Conservation (phyloP, 2,888 invertebrate genomes). For the Mythimna vitellina region DNA sequence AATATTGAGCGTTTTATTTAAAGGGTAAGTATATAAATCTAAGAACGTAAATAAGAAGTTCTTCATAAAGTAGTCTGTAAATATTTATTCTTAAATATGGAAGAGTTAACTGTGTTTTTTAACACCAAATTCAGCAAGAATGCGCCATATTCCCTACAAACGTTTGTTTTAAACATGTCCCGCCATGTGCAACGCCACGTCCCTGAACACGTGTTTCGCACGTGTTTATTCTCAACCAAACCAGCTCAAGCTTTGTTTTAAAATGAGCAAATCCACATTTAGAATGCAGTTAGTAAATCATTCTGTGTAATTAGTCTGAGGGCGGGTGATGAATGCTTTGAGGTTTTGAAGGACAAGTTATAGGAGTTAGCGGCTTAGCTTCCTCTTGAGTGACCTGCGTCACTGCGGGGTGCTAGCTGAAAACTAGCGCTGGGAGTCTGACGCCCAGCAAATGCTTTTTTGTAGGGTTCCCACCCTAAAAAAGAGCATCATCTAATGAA, state of each 20-base stretch:
- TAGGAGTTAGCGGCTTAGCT: constrained; percentile 1
- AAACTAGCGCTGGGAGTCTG: no score
- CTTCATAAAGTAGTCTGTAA: no score
- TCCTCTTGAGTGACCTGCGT: neutral
- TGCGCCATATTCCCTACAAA: constrained; percentile 7
- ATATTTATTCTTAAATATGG: no score
- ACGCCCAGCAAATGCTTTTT: no score
- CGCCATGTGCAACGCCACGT: constrained; percentile 32
- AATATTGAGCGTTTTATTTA: no score
- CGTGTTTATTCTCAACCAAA: constrained; percentile 41
- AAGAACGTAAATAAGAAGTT: no score
- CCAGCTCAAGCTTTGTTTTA: constrained; percentile 39
- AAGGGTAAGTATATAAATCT: no score
- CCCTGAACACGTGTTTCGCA: constrained; percentile 44
- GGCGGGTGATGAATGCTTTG: constrained; percentile 65
- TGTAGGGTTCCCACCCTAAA: no score
- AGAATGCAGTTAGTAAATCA: constrained; percentile 71
- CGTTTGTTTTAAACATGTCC: constrained; percentile 23
- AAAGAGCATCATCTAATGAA: no score
- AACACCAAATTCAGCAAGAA: constrained; percentile 7
- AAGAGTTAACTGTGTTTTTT: constrained; percentile 16
- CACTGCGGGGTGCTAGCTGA: no score
- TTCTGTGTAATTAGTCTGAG: constrained; percentile 69
- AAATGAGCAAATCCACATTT: constrained; percentile 66
- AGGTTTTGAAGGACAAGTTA: constrained; percentile 39